These are phyloP conservation scores for Jacana jacana DNA, from an alignment of 2,113 vertebrate species.

Conservation along the genomic window DNA sequence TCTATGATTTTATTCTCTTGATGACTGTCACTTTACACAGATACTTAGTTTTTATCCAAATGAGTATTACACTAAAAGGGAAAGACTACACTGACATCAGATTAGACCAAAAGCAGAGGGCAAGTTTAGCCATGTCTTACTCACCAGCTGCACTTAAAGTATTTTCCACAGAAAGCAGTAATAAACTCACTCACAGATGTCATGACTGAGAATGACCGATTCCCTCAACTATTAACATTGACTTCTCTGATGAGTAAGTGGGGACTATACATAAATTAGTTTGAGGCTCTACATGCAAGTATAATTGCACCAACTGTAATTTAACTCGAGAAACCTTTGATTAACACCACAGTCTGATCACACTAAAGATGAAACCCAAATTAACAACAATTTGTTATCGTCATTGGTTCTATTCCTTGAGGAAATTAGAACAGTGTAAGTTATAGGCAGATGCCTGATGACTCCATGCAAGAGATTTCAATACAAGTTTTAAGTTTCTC, in stretches of 20 bases:
- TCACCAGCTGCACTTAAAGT: not conserved
- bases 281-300: not conserved
- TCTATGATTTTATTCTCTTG: not conserved
- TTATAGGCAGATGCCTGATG: not conserved
- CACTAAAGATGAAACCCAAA: slow-evolving; percentile 27
- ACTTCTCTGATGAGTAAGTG: slow-evolving; percentile 8
- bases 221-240: slow-evolving; percentile 18
- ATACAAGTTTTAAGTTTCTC: not conserved
- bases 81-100: not conserved
- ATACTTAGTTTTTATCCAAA: not conserved
- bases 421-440: slow-evolving; percentile 5
- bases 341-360: slow-evolving; percentile 19
- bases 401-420: slow-evolving; percentile 18
- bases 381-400: slow-evolving; percentile 19
- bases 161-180: slow-evolving; percentile 13
- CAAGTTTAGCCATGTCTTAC: slow-evolving; percentile 2
- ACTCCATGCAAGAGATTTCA: not conserved
- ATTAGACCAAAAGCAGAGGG: slow-evolving; percentile 28
- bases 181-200: not conserved
- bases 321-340: slow-evolving; percentile 39
- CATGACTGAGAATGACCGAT: not conserved
- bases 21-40: slow-evolving; percentile 1
- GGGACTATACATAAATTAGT: slow-evolving; percentile 5
- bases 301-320: slow-evolving; percentile 22
- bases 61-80: not conserved